These are phyloP conservation scores for Nephrotoma appendiculata DNA, from an alignment of 2,888 invertebrate genomes.

Conservation along the genomic window DNA sequence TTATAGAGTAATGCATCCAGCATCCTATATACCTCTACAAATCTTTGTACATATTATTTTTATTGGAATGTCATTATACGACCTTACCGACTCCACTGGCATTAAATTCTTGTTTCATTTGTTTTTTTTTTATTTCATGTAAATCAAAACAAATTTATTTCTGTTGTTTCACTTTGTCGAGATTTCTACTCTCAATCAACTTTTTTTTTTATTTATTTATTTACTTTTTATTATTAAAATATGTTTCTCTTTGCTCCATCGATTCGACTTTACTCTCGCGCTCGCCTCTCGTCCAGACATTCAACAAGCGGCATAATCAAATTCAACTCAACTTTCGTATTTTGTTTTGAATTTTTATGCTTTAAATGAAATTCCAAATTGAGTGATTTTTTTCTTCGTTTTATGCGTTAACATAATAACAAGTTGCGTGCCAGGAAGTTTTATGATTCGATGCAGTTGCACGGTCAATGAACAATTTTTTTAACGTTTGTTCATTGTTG, in stretches of 20 bases:
- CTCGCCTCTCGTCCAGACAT: neutral
- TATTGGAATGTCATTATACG: neutral
- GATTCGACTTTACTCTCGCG: neutral
- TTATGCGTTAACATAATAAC: neutral
- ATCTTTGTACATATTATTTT: neutral
- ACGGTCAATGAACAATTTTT: too few relatives aligned
- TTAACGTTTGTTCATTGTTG: too few relatives aligned
- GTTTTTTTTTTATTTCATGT: neutral
- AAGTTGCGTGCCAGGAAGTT: neutral
- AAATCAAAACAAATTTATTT: neutral
- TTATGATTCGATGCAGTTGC: neutral
- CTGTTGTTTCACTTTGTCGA: neutral
- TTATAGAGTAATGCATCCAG: neutral
- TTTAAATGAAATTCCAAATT: neutral
- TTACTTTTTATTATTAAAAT: neutral
- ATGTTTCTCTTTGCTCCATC: neutral
- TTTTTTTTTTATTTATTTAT: neutral
- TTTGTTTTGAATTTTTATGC: neutral
- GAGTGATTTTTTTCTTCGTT: neutral
- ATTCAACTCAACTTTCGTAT: neutral
- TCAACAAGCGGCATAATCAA: neutral
- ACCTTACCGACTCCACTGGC: neutral
- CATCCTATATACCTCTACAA: too few relatives aligned
- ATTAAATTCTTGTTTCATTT: neutral
- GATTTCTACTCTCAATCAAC: neutral